Conservation (phyloP, 2,113 vertebrate species). For the Hydrochoerus hydrochaeris region DNA sequence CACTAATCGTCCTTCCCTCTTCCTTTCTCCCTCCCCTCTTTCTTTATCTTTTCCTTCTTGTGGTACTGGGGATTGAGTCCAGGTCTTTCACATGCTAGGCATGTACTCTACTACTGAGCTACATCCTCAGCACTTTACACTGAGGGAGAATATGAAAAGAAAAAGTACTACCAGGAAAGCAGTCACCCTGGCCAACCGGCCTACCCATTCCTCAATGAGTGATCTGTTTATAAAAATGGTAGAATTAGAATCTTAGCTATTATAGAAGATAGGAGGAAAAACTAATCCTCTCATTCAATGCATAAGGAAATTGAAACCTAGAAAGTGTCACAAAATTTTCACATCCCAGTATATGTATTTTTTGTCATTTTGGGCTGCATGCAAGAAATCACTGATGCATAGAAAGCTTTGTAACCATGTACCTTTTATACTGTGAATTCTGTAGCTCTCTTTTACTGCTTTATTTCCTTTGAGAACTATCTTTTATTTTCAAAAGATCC, state of each 20-base stretch:
- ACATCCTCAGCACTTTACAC: neutral
- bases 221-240: neutral
- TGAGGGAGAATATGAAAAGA: conserved; percentile 25
- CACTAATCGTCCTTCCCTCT: neutral
- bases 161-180: neutral
- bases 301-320: neutral
- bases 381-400: neutral
- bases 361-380: neutral
- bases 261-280: neutral
- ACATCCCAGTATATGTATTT: neutral
- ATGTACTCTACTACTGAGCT: neutral
- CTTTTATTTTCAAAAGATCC: neutral
- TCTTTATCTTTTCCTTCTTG: neutral
- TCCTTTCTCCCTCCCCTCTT: neutral
- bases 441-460: neutral
- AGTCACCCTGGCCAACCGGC: neutral
- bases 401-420: neutral
- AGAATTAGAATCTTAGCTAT: neutral
- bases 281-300: neutral
- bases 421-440: conserved; percentile 20
- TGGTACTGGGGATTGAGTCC: neutral
- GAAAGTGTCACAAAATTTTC: neutral
- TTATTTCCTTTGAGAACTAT: neutral
- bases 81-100: neutral
- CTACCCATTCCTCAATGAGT: neutral